These are phyloP conservation scores for Drosophila sordidapex DNA, from an alignment of 2,888 invertebrate species.

Conservation along the genomic window DNA sequence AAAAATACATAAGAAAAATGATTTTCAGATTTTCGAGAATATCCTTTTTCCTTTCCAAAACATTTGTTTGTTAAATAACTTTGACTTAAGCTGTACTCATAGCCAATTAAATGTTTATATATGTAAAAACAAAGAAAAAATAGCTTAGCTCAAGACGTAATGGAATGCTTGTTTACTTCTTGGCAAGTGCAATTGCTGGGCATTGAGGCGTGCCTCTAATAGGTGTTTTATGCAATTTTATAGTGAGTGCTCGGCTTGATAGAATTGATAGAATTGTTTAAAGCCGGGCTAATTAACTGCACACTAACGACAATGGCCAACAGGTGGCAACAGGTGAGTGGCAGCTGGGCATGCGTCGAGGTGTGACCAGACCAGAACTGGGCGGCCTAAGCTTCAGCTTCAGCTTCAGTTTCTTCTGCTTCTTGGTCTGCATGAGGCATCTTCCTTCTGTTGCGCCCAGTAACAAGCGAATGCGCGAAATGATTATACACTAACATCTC, in stretches of 20 bases:
- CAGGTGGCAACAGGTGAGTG: conserved; percentile 44
- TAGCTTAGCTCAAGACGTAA: background rate
- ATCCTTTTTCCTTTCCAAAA: background rate
- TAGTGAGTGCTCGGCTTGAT: conserved; percentile 23
- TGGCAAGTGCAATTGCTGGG: conserved; percentile 52
- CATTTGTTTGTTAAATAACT: conserved; percentile 1
- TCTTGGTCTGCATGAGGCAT: conserved; percentile 15
- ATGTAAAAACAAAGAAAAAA: conserved; percentile 1
- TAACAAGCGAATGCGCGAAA: conserved; percentile 66
- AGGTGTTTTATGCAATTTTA: conserved; percentile 59
- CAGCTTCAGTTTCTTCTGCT: conserved; percentile 10
- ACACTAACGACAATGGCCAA: conserved; percentile 26
- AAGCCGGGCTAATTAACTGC: conserved; percentile 59
- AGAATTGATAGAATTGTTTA: conserved; percentile 73
- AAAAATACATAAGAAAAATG: background rate
- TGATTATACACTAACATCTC: conserved; percentile 59
- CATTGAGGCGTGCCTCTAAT: conserved; percentile 73
- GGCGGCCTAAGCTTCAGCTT: conserved; percentile 26
- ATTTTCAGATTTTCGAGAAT: background rate
- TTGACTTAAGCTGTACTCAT: background rate
- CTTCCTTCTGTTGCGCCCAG: conserved; percentile 24
- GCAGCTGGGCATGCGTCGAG: conserved; percentile 58
- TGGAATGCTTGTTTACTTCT: conserved; percentile 20
- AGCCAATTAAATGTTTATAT: conserved; percentile 11
- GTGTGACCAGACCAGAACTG: conserved; percentile 61